Base-by-base conservation (phyloP, 2,888 invertebrate genomes). In the Trachelus tabidus region DNA sequence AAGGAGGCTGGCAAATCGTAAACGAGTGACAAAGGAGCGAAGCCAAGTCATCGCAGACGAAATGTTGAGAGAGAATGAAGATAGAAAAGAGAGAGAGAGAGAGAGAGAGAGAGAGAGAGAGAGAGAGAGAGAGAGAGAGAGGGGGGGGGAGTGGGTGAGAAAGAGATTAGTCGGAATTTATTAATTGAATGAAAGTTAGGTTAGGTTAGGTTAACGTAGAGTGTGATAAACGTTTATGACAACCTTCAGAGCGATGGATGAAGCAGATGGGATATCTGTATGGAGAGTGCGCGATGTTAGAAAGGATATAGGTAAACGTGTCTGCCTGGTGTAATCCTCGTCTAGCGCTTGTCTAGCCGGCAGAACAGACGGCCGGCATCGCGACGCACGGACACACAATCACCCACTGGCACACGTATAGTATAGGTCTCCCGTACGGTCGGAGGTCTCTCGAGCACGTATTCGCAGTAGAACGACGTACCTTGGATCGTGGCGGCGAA, bases 401-500 rank as follows among this genome's bases (percentile, higher is more conserved):
- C 56, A 56, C 56, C 56, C 56, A 56, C 56, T 56, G 23, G 23
- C 56, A 56, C 56, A 56, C 23, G 23, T 56, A 56, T 9, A 56
- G 23, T 40, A 23, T 56, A 56, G 56, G 9, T 56, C 56, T 56
- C 56, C 23, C 56, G 56, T 56, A 56, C 56, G 56, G 56, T 56
- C 56, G 56, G 56, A 56, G 23, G 56, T 56, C 56, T 56, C 23
- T 56, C 56, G 56, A 56, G 56, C 56, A 56, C 23, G 56, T 56
- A 56, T 23, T 56, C 56, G 56, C 56, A 56, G 56, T 56, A 56
- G 56, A 23, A 56, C 77, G 74, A 83, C 86, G 86, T 89, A 89
- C 89, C 89, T 89, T 87, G 87, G 56, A 89, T 87, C 88, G 86
- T 86, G 84, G 84, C 85, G 85, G 87, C 82, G 85, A 87, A 89